Percentiles rank a stretch among this genome's conserved stretches.
Conservation (phyloP, 2,797 vertebrate species). For the Coregonus suidteri region DNA sequence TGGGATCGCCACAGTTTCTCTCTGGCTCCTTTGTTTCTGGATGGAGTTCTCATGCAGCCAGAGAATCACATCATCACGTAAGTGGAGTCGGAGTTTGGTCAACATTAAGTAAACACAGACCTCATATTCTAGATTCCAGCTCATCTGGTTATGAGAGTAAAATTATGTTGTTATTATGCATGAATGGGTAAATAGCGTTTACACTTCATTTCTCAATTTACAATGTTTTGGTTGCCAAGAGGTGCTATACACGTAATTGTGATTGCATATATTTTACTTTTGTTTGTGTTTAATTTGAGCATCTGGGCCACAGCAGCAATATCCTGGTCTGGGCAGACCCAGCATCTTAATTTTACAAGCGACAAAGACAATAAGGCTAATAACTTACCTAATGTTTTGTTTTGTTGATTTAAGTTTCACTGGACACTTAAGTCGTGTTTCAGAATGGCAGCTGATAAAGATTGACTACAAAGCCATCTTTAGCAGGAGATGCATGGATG, state of each 20-base stretch:
- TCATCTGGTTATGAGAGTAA: neutral
- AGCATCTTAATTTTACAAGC: neutral
- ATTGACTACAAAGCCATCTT: conserved; percentile 94
- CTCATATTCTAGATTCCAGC: neutral
- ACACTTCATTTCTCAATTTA: too few species aligned
- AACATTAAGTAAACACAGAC: too few species aligned
- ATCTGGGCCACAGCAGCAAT: neutral
- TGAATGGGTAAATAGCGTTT: neutral
- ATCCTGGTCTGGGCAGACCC: neutral
- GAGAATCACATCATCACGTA: conserved; percentile 97
- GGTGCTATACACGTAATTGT: neutral
- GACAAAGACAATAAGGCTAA: neutral
- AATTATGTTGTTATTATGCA: neutral
- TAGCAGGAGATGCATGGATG: conserved; percentile 84
- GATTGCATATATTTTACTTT: neutral
- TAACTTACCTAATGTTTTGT: neutral
- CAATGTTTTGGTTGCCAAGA: too few species aligned
- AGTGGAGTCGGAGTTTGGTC: conserved; percentile 63
- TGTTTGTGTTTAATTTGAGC: too few species aligned
- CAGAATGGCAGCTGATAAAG: conserved; percentile 97
- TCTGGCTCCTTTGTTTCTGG: conserved; percentile 88
- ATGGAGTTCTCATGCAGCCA: conserved; percentile 93
- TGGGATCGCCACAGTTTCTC: conserved; percentile 95
- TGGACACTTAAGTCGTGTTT: conserved; percentile 93
- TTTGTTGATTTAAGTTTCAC: conserved; percentile 81